phyloP scores from a whole-genome alignment of 2,888 invertebrate genomes.

The Campoplex capitator region DNA sequence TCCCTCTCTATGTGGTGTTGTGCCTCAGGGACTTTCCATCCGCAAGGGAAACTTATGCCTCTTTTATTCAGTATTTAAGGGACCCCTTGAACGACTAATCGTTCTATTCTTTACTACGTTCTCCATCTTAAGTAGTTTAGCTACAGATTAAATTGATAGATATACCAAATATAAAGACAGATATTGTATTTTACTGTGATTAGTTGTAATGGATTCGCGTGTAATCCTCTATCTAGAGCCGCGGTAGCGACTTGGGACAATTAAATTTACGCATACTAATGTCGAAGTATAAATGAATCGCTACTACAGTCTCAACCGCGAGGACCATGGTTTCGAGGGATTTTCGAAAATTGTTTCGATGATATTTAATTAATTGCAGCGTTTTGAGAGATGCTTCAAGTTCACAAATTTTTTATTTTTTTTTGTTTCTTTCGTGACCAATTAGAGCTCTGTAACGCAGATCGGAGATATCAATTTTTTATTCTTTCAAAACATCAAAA shows the following conservation, averaged over 20 bases:
- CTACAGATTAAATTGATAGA: slow-evolving; percentile 43
- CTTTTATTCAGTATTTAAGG: slow-evolving; percentile 60
- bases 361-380: no score
- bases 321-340: no score
- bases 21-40: slow-evolving; percentile 20
- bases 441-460: no score
- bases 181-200: not conserved
- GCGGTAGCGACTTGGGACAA: not conserved
- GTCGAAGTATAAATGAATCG: no score
- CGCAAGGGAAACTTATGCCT: slow-evolving; percentile 48
- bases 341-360: no score
- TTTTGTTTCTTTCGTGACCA: no score
- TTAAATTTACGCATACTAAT: no score
- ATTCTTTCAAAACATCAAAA: no score
- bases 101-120: slow-evolving; percentile 13
- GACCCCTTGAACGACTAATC: slow-evolving; percentile 47
- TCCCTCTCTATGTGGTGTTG: slow-evolving; percentile 12
- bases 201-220: not conserved
- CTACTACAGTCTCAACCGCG: no score
- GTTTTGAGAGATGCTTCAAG: no score
- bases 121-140: slow-evolving; percentile 27
- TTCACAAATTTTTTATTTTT: no score
- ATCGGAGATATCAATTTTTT: no score
- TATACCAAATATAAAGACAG: slow-evolving; percentile 3
- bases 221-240: not conserved